phyloP scores from a whole-genome alignment of 2,888 invertebrate genomes.

The Hedya salicella region DNA sequence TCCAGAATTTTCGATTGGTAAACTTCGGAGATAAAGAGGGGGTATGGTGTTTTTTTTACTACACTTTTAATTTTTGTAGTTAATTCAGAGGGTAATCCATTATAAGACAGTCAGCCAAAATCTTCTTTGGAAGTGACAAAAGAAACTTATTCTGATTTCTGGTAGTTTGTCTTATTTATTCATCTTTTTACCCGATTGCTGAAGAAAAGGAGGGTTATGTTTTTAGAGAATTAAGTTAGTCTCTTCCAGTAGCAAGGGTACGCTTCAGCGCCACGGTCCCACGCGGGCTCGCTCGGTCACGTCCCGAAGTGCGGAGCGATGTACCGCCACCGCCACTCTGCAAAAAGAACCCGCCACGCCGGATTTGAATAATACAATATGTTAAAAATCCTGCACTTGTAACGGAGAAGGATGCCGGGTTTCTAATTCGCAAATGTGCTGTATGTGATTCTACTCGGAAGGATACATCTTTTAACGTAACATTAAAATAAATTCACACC shows the following conservation, averaged over 20 bases:
- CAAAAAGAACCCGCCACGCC: slow-evolving; percentile 76
- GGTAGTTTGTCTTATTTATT: no score
- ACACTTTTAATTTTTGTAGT: no score
- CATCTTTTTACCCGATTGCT: no score
- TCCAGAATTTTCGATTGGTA: no score
- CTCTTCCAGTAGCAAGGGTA: slow-evolving; percentile 60
- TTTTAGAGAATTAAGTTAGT: no score
- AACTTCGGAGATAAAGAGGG: no score
- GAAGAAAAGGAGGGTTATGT: no score
- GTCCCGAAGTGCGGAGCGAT: slow-evolving; percentile 82
- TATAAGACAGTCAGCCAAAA: no score
- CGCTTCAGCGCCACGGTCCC: slow-evolving; percentile 55
- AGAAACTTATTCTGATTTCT: no score
- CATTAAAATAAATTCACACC: background rate
- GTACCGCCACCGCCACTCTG: slow-evolving; percentile 79
- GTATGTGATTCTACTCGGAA: slow-evolving; percentile 3
- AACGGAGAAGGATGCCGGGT: slow-evolving; percentile 27
- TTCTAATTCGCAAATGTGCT: slow-evolving; percentile 29
- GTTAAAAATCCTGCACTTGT: slow-evolving; percentile 49
- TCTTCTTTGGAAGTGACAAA: no score
- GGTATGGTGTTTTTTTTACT: no score
- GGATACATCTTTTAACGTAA: background rate
- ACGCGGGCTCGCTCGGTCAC: slow-evolving; percentile 71
- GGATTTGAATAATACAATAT: slow-evolving; percentile 81
- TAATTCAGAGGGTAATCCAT: no score